Base-by-base conservation (phyloP, 2,113 vertebrate genomes). In the Gadus chalcogrammus region DNA sequence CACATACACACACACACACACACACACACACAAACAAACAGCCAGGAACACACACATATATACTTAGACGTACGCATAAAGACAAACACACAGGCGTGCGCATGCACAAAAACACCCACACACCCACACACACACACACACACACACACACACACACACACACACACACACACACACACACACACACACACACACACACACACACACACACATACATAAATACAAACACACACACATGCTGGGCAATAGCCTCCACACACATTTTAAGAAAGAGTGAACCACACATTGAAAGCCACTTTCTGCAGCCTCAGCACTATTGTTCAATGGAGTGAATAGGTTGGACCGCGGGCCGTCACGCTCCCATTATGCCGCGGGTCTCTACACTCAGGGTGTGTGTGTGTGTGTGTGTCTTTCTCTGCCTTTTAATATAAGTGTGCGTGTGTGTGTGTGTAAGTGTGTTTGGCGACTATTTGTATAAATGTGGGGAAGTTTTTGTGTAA, bases 321-420 rank as follows among this genome's bases (percentile, higher is more conserved):
- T 73, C 78, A 73, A 61, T 61, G n/a, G 18, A 22, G 67, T 89
- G 87, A 91, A 91, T 82, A 68, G 61, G 72, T 11, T 79, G 85
- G 88, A 89, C 84, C 87, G 63, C 84, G 85, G 89, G 86, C 87
- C 86, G 88, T 89, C 85, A 89, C 81, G 85, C 78, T 81, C 81
- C 70, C 82, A 81, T 87, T 87, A 78, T 60, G 61, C 64, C 61
- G 74, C 78, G 61, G 61, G 77, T 73, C 2, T 35, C 31, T 35
- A 35, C 31, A 35, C 31, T 35, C 31, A 4, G 73, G 60, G 74
- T 53, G 73, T 62, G 74, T 53, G 65, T 22, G 48, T 81, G 20
- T 20, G 3, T 79, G 65, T 55, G 68, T 78, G 58, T 68, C 62
- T 74, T 61, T 67, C 55, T 73, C 22, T 55, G 16, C 31, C 31